Evolutionary conservation across 1,140 invertebrate genomes (phyloP), one percentile per base, ranked within the genome.

Genomic region (Grapholita molesta): DNA sequence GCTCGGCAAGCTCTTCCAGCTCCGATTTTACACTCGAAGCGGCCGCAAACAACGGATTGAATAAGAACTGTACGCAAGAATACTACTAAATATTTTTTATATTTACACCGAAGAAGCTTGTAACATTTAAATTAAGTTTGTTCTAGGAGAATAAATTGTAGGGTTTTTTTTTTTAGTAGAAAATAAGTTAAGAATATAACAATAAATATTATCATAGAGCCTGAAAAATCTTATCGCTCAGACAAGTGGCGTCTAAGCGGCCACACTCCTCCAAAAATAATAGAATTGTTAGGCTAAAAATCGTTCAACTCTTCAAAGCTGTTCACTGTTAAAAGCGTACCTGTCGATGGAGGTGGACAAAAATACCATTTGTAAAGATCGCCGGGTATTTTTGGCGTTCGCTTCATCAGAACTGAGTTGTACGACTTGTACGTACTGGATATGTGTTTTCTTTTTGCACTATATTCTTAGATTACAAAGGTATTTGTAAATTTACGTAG

Each of bases 281-380:
- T n/a, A n/a, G n/a, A n/a, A n/a, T n/a, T n/a, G n/a, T n/a, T n/a
- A n/a, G n/a, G 66, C 32, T 57, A 61, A 53, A 67, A 74, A 74
- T 55, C 18, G 24, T 61, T 35, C 12, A 70, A 25, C 28, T 71
- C 48, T n/a, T 67, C n/a, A 66, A 11, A 67, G 33, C 24, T 21
- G 68, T 67, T 3, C 33, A 61, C 70, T 68, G 68, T 64, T 42
- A 64, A 65, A 72, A 70, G 68, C 68, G 73, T 78, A 83, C 77
- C 79, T 83, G 81, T 77, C 81, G 79, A 83, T 80, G 68, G 73
- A 77, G 67, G 21, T 35, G 67, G 72, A 75, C 74, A 74, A 77
- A 85, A 85, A 85, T 85, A 85, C 42, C 74, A n/a, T 65, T 55
- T 48, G 52, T 69, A 70, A 70, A 61, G 55, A 61, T 32, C 68